A percentile compares a stretch with the other conserved stretches of the same genome.
phyloP scores from a whole-genome alignment of 64 coral and sea anemone species.

The Montipora efflorescens region DNA sequence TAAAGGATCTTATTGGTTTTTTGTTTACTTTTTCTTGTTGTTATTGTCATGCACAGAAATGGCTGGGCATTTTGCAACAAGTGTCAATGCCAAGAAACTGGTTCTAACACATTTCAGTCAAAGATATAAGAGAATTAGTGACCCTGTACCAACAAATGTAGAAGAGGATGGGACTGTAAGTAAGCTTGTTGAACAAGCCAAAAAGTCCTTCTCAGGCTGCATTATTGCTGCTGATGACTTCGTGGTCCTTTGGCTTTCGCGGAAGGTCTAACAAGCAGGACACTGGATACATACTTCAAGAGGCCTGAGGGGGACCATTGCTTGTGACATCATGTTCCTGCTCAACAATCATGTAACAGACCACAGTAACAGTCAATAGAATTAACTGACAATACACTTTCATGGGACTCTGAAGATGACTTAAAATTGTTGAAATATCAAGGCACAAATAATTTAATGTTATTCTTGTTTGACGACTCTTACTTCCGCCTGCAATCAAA shows the following conservation, averaged over 20 bases:
- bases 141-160: background rate
- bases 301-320: too few species aligned
- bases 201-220: slow-evolving; percentile 50
- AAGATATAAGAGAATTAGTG: slow-evolving; percentile 77
- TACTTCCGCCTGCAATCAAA: too few species aligned
- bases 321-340: too few species aligned
- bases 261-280: background rate
- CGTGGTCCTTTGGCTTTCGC: slow-evolving; percentile 41
- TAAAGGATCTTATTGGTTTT: too few species aligned
- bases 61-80: slow-evolving; percentile 86
- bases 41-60: slow-evolving; percentile 56
- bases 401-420: too few species aligned
- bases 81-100: slow-evolving; percentile 78
- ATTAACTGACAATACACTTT: too few species aligned
- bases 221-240: slow-evolving; percentile 86
- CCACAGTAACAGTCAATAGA: too few species aligned
- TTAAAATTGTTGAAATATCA: too few species aligned
- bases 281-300: background rate
- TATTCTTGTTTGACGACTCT: too few species aligned
- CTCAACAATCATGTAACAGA: too few species aligned
- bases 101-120: slow-evolving; percentile 97
- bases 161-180: background rate
- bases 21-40: background rate
- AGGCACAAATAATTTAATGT: too few species aligned
- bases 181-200: slow-evolving; percentile 67